These are phyloP conservation scores for Porites rus DNA, from an alignment of 92 coral and sea anemone species.

Conservation along the genomic window DNA sequence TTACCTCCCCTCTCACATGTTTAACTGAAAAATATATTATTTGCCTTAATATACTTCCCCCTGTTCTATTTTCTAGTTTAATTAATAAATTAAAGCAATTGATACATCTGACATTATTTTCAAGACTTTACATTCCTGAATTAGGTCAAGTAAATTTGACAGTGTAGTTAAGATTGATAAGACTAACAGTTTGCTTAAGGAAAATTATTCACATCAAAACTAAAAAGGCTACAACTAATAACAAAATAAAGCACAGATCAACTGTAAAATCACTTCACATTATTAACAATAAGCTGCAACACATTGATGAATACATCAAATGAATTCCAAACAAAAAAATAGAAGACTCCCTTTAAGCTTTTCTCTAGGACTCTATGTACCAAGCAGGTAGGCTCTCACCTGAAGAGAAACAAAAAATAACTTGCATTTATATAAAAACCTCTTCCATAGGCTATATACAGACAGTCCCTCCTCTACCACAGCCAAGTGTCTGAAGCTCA, in stretches of 20 bases:
- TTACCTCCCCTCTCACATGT: background rate
- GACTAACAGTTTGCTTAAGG: background rate
- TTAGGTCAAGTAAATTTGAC: no score
- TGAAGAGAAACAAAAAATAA: background rate
- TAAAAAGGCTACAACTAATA: background rate
- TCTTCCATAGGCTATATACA: no score
- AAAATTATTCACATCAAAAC: no score
- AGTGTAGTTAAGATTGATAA: no score
- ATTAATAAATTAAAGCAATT: background rate
- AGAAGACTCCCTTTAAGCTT: background rate
- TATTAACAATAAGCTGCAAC: background rate
- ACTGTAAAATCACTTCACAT: background rate
- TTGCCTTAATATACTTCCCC: background rate
- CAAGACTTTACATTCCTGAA: no score
- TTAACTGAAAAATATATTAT: no score
- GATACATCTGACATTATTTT: background rate
- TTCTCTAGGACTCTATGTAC: background rate
- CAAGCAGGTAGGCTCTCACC: slow-evolving; percentile 59
- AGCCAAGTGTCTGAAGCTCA: no score
- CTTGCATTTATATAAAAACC: no score
- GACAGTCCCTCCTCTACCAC: no score
- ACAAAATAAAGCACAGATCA: background rate
- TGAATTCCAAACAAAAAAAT: background rate
- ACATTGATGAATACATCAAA: background rate
- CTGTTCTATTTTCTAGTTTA: background rate